Base-by-base conservation (phyloP, 1,140 invertebrate genomes). In the Mactra quadrangularis region DNA sequence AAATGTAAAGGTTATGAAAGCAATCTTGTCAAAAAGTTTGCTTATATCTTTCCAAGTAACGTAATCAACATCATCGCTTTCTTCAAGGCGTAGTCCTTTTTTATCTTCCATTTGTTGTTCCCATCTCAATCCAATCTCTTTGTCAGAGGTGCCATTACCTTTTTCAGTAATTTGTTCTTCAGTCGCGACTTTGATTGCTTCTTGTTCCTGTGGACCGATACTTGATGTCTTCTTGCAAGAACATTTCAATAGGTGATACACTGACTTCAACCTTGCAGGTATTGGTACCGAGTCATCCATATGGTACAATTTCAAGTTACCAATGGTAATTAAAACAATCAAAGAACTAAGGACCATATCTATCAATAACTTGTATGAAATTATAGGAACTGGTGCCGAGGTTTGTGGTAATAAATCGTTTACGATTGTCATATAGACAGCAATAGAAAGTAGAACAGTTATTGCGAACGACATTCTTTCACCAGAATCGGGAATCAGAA, bases 331-430 rank as follows among this genome's bases (percentile, higher is more conserved):
- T 2, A 71, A n/a, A 29, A 29, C 29, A 13, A 71, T 71, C 2
- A 50, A 17, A 15, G 27, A 3, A 53, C 68, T 71, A 33, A 29
- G 11, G 6, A 53, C 15, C 50, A 71, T 50, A 27, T 71, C 68
- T 6, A 53, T 11, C 27, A 71, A 7, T 2, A 71, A 25, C n/a
- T 71, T 71, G 31, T 52, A 71, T 71, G 68, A 71, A 53, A 71
- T 71, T 0, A 92, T 41, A 13, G 91, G 91, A 1, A 92, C 81
- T 62, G 85, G 86, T 70, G 94, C 94, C 9, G 94, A 94, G 2
- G 94, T 95, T 86, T 94, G 93, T 17, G 94, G 94, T 90, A 95
- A 93, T 76, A 93, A 94, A 86, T 95, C 94, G 22, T 93, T 93
- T 52, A 95, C 94, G 72, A 94, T 93, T 62, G 94, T 88, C 92